Evolutionary conservation across 2,113 vertebrate species (phyloP).

Genomic region (Phylloscopus trochiloides): DNA sequence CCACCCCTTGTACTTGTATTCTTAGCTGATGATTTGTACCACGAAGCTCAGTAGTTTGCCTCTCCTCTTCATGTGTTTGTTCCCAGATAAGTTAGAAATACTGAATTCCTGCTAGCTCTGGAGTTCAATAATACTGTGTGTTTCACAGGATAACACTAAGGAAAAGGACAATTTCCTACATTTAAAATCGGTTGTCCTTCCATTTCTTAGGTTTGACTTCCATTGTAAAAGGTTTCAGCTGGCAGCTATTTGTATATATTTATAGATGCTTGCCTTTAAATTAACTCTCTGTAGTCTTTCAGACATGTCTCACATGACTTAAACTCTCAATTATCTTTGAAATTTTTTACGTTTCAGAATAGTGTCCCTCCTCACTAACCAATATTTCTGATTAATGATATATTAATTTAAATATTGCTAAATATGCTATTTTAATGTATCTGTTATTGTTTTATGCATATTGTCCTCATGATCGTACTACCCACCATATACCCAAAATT

Average conservation of each 20-base stretch:
- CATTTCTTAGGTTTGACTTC: not conserved
- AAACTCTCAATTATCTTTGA: not conserved
- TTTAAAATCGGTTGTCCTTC: not conserved
- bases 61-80: not conserved
- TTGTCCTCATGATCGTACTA: not conserved
- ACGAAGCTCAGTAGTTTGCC: not conserved
- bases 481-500: not conserved
- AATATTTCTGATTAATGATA: not conserved
- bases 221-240: not conserved
- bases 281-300: not conserved
- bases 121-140: not conserved
- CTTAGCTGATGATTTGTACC: not conserved
- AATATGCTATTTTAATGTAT: not conserved
- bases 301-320: not conserved
- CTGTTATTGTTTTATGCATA: not conserved
- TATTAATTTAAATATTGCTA: not conserved
- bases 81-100: not conserved
- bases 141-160: not conserved
- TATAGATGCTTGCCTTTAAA: not conserved
- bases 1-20: not conserved
- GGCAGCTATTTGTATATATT: not conserved
- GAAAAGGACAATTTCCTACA: not conserved
- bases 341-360: not conserved
- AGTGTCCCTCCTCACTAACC: not conserved
- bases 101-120: not conserved